Percentiles rank a stretch among this genome's conserved stretches.
These are phyloP conservation scores for Myotis pilosus DNA, from an alignment of 2,797 vertebrate species.

Conservation along the genomic window DNA sequence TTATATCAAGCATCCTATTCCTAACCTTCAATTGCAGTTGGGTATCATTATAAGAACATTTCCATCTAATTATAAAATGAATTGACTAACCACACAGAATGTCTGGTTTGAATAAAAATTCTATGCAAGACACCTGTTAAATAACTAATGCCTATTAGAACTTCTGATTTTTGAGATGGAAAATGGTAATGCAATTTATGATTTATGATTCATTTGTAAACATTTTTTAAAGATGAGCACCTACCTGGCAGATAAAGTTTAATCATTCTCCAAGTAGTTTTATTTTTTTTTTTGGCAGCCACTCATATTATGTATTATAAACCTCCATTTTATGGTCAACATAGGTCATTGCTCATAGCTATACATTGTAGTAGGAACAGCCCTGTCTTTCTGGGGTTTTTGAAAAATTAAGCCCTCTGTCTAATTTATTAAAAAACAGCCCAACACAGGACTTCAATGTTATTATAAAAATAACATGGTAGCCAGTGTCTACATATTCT, in stretches of 20 bases:
- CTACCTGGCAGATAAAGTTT: constrained; percentile 4
- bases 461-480: not conserved
- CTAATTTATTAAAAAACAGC: not conserved
- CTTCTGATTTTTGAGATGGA: constrained; percentile 36
- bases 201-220: not conserved
- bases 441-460: not conserved
- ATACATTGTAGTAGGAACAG: not conserved
- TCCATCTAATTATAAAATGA: constrained; percentile 35
- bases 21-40: not conserved
- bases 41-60: constrained; percentile 5
- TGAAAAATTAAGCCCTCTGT: not conserved
- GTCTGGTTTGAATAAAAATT: constrained; percentile 5
- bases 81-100: not conserved
- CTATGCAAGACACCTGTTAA: not conserved
- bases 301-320: not conserved
- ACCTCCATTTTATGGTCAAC: not conserved
- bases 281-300: not conserved
- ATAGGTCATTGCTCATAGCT: not conserved
- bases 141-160: not conserved
- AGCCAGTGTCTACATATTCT: not conserved
- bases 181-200: constrained; percentile 17
- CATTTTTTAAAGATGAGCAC: not conserved
- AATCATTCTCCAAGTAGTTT: not conserved
- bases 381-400: not conserved
- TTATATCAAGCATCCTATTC: not conserved